Base-by-base conservation (phyloP, 2,113 vertebrate genomes). In the Gymnocephalus cernua region DNA sequence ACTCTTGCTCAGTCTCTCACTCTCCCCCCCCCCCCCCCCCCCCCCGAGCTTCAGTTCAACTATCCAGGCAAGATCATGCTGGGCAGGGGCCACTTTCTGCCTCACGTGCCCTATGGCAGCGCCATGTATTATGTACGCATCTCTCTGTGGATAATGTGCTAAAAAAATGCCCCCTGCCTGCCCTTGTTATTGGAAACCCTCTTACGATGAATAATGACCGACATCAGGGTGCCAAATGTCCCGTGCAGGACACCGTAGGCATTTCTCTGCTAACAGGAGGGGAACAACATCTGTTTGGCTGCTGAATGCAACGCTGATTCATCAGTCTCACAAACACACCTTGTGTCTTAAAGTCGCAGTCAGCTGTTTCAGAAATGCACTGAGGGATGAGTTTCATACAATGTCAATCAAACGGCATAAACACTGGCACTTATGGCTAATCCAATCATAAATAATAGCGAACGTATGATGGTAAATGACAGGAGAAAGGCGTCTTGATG, bases 201-300 rank as follows among this genome's bases (percentile, higher is more conserved):
- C 91, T 93, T 85, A 87, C 59, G 53, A 91, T 96, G 95, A 96
- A 93, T 95, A 93, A 96, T 95, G 94, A 93, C 90, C 88, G 92
- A 88, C 93, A 91, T 94, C 90, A 88, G 90, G 84, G 92, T 93
- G 94, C 93, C 94, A 95, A 95, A 95, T 95, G 94, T 94, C 93
- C 95, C 93, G 47, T 95, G 93, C 93, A 93, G 91, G 92, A 93
- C 93, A 92, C 88, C 23, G 82, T 92, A 87, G 85, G 92, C 89
- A 88, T 86, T 93, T 91, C 81, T 92, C 79, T 77, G 83, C 88
- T 87, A 92, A 92, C 88, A 92, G 92, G 89, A 90, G 91, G 93
- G 78, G 88, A 90, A 91, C 87, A 93, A 95, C 94, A 95, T 95
- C 94, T 95, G 94, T 91, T 94, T 93, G 92, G 91, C 93, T 86